Evolutionary conservation across 2,888 invertebrate genomes (phyloP).

Genomic region (Falcaria lacertinaria): DNA sequence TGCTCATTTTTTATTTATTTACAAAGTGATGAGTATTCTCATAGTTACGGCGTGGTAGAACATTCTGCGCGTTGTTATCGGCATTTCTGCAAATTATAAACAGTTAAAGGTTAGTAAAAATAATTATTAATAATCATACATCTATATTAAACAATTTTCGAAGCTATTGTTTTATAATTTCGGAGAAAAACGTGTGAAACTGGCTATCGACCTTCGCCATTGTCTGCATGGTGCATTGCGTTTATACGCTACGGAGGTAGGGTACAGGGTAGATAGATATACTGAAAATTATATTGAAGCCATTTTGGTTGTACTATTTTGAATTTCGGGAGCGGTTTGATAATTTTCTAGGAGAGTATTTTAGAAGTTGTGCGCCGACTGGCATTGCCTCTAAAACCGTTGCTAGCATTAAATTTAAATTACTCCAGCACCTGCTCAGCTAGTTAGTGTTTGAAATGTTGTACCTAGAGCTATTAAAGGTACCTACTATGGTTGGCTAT

Average conservation of each 20-base stretch:
- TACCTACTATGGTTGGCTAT: too few species aligned
- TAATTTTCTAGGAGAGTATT: not conserved
- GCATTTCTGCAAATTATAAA: slow-evolving; percentile 64
- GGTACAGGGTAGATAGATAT: slow-evolving; percentile 29
- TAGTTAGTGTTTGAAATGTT: not conserved
- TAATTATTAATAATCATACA: slow-evolving; percentile 16
- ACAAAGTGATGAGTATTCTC: slow-evolving; percentile 77
- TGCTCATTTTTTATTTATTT: slow-evolving; percentile 80
- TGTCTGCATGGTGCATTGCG: slow-evolving; percentile 80
- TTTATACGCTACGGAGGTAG: slow-evolving; percentile 41
- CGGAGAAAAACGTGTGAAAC: slow-evolving; percentile 35
- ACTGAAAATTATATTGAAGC: slow-evolving; percentile 21
- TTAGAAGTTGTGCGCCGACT: not conserved
- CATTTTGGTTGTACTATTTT: slow-evolving; percentile 21
- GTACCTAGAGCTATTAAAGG: too few species aligned
- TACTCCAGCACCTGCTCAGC: not conserved
- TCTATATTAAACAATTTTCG: slow-evolving; percentile 9
- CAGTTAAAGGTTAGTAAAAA: slow-evolving; percentile 70
- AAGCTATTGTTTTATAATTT: slow-evolving; percentile 14
- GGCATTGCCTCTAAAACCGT: not conserved
- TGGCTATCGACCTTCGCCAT: slow-evolving; percentile 77
- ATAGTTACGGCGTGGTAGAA: slow-evolving; percentile 78
- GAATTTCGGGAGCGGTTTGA: not conserved
- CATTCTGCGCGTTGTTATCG: slow-evolving; percentile 68
- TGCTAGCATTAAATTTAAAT: not conserved